These are phyloP conservation scores for Fragum fragum DNA, from an alignment of 2,888 invertebrate species.

Conservation along the genomic window DNA sequence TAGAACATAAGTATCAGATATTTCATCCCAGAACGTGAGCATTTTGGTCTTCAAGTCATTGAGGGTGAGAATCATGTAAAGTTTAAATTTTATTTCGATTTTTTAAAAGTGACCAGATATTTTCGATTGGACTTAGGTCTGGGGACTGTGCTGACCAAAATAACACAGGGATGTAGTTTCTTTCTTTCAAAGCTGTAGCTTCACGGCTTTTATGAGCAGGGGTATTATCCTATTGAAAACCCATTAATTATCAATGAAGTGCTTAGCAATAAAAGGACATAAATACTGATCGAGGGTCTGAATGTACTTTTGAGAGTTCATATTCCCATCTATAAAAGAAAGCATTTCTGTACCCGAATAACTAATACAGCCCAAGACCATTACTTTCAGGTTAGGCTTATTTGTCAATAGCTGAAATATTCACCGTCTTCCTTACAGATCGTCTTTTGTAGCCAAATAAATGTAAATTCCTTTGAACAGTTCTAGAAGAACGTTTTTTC, in stretches of 20 bases:
- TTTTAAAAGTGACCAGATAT: too few species aligned
- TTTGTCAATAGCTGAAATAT: not conserved
- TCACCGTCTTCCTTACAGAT: conserved; percentile 10
- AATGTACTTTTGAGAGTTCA: conserved; percentile 27
- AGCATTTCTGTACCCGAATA: conserved; percentile 18
- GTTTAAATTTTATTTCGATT: too few species aligned
- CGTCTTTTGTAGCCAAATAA: not conserved
- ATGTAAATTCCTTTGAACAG: conserved; percentile 13
- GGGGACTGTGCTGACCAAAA: conserved; percentile 33
- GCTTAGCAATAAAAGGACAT: conserved; percentile 20
- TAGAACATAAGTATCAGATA: not conserved
- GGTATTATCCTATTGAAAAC: too few species aligned
- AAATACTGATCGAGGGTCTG: not conserved
- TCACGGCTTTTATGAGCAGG: conserved; percentile 10
- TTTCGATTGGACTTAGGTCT: not conserved
- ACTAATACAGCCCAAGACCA: conserved; percentile 19
- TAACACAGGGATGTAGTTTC: conserved; percentile 8
- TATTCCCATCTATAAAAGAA: conserved; percentile 26
- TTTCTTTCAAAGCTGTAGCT: conserved; percentile 15
- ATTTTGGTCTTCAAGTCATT: too few species aligned
- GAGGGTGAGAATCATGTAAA: too few species aligned
- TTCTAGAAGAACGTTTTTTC: not conserved
- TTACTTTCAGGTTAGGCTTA: conserved; percentile 3
- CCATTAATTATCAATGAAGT: conserved; percentile 19
- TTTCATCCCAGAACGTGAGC: too few species aligned